phyloP scores from a whole-genome alignment of 2,888 invertebrate genomes.

The Sympetrum striolatum region DNA sequence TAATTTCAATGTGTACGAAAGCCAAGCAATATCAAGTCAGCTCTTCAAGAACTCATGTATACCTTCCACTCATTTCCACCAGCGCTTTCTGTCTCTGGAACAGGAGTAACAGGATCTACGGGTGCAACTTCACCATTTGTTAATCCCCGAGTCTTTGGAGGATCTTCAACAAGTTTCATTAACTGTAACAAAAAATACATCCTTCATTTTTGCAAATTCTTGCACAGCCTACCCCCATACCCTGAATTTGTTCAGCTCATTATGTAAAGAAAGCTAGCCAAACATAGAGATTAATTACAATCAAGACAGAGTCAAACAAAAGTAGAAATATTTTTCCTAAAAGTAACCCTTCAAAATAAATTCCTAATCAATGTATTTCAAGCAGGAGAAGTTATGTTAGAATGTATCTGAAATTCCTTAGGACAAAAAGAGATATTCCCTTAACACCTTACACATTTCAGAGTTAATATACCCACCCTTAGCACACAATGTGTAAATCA shows the following conservation, averaged over 20 bases:
- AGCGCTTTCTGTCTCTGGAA: constrained; percentile 51
- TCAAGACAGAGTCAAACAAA: background rate
- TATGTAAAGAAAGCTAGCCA: background rate
- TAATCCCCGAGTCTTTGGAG: constrained; percentile 50
- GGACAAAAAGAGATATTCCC: constrained; percentile 11
- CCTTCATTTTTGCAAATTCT: background rate
- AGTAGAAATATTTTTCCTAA: background rate
- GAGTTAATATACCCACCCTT: constrained; percentile 48
- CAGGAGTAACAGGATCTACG: background rate
- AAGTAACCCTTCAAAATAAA: background rate
- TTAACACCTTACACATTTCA: constrained; percentile 28
- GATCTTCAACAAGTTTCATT: constrained; percentile 61
- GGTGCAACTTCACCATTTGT: constrained; percentile 38
- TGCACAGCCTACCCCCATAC: background rate
- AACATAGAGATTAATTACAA: too few species aligned
- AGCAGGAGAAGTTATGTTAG: background rate
- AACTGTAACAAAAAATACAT: constrained; percentile 58
- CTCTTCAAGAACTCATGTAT: background rate
- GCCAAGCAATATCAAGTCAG: too few species aligned
- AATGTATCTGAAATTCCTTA: constrained; percentile 19
- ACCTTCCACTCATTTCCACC: constrained; percentile 76
- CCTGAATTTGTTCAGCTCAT: background rate
- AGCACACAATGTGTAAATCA: constrained; percentile 49
- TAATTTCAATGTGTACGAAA: too few species aligned
- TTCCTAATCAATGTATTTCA: background rate